A percentile compares a stretch with the other conserved stretches of the same genome.
Evolutionary conservation across 2,113 vertebrate genomes (phyloP).

Genomic region (Acanthisitta chloris): DNA sequence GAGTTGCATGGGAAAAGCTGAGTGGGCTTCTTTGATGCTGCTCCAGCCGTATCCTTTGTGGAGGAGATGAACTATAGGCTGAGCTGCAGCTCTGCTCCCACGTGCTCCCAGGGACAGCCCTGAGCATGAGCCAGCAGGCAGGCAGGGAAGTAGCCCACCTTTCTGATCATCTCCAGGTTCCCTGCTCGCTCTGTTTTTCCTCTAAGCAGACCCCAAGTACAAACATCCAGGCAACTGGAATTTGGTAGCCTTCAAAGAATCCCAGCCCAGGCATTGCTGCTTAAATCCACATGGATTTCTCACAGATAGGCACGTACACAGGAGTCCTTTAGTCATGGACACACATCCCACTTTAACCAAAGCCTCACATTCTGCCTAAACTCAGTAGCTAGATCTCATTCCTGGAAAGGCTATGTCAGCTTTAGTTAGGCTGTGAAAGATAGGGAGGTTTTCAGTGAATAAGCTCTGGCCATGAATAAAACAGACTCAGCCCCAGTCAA

Average conservation of each 20-base stretch:
- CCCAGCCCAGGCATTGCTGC: not conserved
- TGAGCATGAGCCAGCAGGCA: not conserved
- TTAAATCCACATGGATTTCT: not conserved
- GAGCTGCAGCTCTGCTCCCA: not conserved
- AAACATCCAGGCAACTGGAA: not conserved
- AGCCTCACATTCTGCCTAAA: not conserved
- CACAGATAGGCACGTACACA: fast-evolving
- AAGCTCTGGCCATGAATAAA: not conserved
- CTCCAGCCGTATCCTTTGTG: not conserved
- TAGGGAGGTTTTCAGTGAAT: not conserved
- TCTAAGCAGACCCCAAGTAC: not conserved
- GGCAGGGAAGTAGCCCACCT: not conserved
- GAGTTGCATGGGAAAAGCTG: not conserved
- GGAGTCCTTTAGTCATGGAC: not conserved
- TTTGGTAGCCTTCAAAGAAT: not conserved
- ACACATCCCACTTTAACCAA: not conserved
- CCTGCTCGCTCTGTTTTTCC: not conserved
- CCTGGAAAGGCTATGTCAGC: not conserved
- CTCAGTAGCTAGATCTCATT: not conserved
- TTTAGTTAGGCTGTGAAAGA: not conserved
- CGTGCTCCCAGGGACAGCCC: not conserved
- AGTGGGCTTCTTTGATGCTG: not conserved
- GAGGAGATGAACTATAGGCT: not conserved
- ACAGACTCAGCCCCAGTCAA: not conserved
- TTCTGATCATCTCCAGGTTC: not conserved